Percentiles rank a stretch among this genome's conserved stretches.
phyloP scores from a whole-genome alignment of 2,113 vertebrate species.

The Dendropsophus ebraccatus region DNA sequence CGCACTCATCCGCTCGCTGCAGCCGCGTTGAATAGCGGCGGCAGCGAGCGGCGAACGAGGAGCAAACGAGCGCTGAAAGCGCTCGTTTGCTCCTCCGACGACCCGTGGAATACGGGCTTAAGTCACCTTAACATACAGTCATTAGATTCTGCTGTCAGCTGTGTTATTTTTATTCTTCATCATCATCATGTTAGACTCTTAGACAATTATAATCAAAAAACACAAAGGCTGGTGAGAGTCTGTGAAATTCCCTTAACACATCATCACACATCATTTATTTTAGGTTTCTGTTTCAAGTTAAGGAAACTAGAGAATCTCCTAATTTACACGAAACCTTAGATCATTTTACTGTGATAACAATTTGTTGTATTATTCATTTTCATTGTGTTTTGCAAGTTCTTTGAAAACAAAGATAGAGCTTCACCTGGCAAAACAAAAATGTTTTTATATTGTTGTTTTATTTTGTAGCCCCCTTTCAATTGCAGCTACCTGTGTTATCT shows the following conservation, averaged over 20 bases:
- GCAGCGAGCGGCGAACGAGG: too few species aligned
- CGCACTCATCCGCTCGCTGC: too few species aligned
- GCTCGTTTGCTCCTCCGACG: too few species aligned
- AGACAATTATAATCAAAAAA: not conserved
- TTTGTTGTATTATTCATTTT: not conserved
- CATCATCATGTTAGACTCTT: not conserved
- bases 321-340: not conserved
- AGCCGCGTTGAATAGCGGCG: too few species aligned
- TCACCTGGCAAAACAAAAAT: too few species aligned
- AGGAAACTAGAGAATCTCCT: not conserved
- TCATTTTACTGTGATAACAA: not conserved
- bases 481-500: too few species aligned
- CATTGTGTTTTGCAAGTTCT: too few species aligned
- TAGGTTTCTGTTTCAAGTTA: not conserved
- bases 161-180: not conserved
- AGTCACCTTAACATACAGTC: conserved; percentile 9
- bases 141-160: not conserved
- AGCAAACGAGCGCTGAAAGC: too few species aligned
- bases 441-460: too few species aligned
- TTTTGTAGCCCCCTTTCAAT: too few species aligned
- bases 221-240: not conserved
- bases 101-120: too few species aligned
- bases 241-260: conserved; percentile 3
- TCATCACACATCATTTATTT: conserved; percentile 1
- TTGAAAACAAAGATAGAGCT: too few species aligned